A percentile compares a stretch with the other conserved stretches of the same genome.
These are phyloP conservation scores for Actinia tenebrosa DNA, from an alignment of 64 coral and sea anemone species.

Conservation along the genomic window DNA sequence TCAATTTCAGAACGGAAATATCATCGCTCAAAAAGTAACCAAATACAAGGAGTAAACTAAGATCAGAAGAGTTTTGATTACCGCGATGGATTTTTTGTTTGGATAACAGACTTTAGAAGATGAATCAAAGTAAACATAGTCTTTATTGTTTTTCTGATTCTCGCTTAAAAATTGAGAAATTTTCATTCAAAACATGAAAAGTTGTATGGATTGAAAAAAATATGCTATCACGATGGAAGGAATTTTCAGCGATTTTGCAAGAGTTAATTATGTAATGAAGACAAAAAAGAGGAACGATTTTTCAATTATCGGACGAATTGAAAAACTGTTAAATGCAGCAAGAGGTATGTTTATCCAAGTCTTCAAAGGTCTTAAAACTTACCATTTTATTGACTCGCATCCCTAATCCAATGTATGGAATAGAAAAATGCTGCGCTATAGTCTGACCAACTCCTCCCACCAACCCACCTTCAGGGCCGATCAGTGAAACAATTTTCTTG, in stretches of 20 bases:
- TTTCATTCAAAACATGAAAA: background rate
- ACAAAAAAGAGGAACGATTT: background rate
- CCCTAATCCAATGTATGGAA: constrained; percentile 5
- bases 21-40: background rate
- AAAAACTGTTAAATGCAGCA: background rate
- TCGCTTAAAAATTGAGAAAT: background rate
- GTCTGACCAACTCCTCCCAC: background rate
- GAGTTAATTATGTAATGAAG: no score
- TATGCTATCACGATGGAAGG: no score
- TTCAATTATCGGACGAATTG: background rate
- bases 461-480: background rate
- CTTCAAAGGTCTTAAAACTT: background rate
- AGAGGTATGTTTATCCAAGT: background rate
- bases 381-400: background rate
- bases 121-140: background rate
- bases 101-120: background rate
- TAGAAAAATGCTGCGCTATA: background rate
- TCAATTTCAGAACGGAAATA: background rate
- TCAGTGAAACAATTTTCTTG: background rate
- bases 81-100: background rate
- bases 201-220: no score
- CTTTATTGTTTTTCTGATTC: background rate
- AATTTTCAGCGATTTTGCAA: no score
- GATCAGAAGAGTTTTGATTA: background rate
- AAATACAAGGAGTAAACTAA: background rate